phyloP scores from a whole-genome alignment of 2,888 invertebrate genomes.

The Herminia tarsipennalis region DNA sequence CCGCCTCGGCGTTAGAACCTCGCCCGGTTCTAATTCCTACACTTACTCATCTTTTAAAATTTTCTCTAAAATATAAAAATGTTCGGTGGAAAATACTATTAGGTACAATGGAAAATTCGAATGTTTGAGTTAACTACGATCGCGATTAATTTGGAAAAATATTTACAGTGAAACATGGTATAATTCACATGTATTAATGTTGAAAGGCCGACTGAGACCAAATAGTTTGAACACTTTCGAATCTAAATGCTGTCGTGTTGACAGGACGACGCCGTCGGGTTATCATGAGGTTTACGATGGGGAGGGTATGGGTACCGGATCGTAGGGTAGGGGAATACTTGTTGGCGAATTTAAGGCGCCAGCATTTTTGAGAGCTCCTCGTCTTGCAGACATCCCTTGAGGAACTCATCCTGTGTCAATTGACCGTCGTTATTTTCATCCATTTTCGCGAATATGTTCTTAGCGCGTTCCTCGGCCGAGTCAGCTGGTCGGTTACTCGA shows the following conservation, averaged over 20 bases:
- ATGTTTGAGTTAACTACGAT: not conserved
- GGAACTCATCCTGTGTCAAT: conserved; percentile 98
- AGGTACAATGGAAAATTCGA: not conserved
- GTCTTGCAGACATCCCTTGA: conserved; percentile 98
- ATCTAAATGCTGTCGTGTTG: conserved; percentile 46
- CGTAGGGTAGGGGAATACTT: conserved; percentile 32
- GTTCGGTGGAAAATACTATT: too few relatives aligned
- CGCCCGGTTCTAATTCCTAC: conserved; percentile 25
- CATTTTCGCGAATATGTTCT: conserved; percentile 99
- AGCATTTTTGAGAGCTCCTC: conserved; percentile 98
- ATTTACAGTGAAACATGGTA: conserved; percentile 34
- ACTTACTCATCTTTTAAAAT: conserved; percentile 22
- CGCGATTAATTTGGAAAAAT: conserved; percentile 21
- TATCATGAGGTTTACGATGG: conserved; percentile 56
- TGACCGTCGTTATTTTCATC: conserved; percentile 99
- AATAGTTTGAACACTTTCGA: conserved; percentile 7
- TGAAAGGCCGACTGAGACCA: conserved; percentile 13
- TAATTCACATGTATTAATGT: conserved; percentile 9
- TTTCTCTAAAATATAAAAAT: not conserved
- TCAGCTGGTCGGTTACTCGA: conserved; percentile 97
- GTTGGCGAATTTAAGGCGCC: conserved; percentile 90
- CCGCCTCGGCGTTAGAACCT: conserved; percentile 27
- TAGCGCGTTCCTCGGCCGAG: conserved; percentile 98
- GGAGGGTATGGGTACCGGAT: conserved; percentile 51
- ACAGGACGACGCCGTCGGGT: conserved; percentile 60